Evolutionary conservation across 2,797 vertebrate species (phyloP), one percentile per base, ranked within the genome.

Genomic region (Salmo trutta): DNA sequence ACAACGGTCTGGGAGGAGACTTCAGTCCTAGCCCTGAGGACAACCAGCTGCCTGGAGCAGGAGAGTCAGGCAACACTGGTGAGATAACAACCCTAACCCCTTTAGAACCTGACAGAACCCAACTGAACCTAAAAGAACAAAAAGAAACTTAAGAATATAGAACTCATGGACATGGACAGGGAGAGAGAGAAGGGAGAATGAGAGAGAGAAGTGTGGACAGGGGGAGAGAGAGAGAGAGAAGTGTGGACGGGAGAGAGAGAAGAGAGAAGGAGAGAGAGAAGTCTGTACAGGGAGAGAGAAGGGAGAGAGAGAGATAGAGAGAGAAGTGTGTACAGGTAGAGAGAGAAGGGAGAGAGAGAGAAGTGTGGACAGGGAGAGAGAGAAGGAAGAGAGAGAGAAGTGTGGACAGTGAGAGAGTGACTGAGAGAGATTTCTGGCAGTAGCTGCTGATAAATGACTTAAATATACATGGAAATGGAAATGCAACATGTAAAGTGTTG

Each of bases 61-160:
- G 92, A 85, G 91, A 94, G n/a, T 93, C 94, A 76, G 96, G 89
- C 93, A 96, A 77, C 95, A 88, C 96, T 76, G 94, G 92, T 92
- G 88, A 62, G 59, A 62, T 21, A n/a, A 21, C 59, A 19, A 16
- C 53, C 3, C 1, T 16, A 54, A 3, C 53, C 53, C 53, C 53
- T 5, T n/a, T 10, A 62, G n/a, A 62, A 62, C n/a, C 56, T n/a
- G 21, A 62, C 56, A 62, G 7, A 21, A 24, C 19, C 7, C 56
- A 62, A 41, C 2, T 14, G n/a, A 65, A 6, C 21, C 14, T 36
- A 75, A 36, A 15, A 21, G 47, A 36, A 51, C n/a, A 41, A 41
- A 41, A 8, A 41, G 8, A 10, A 41, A 8, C 8, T 41, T 41
- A 41, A 41, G 41, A 41, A 41, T 41, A 10, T 41, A 41, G 41